Evolutionary conservation across 2,888 invertebrate genomes (phyloP), one percentile per base, ranked within the genome.

Genomic region (Cryptophagus acutangulus): DNA sequence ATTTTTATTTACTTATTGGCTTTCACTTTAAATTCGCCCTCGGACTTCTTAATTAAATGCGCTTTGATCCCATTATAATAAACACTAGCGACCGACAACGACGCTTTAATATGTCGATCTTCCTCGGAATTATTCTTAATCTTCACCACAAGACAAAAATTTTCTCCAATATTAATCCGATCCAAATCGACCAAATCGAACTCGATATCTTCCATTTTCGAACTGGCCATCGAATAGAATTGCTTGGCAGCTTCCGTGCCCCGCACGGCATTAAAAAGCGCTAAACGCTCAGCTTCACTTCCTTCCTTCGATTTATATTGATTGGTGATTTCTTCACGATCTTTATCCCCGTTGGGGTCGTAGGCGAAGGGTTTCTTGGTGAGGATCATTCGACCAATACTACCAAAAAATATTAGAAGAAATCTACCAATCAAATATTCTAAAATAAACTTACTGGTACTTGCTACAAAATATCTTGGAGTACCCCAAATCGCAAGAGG

Each of bases 1-100:
- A n/a, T n/a, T n/a, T n/a, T n/a, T 28, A 44, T 74, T 74, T 66
- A 84, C 84, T 74, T 58, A 28, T 76, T 70, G 4, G 85, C 78
- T 43, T 76, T 73, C 2, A 87, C 71, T 24, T 69, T 71, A 51
- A 85, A 77, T 43, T 78, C 76, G 3, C 81, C 82, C 38, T 81
- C 77, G 0, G 79, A 76, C 56, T 78, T 81, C 63, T 84, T 86
- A 12, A 88, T 75, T n/a, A 76, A 59, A 12, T 80, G 73, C 0
- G 82, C 82, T 59, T 77, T 78, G 6, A 86, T 79, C 3, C 88
- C 89, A 15, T 82, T 88, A 69, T 88, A 87, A 64, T 78, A 87
- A 25, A 86, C 79, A 52, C 84, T 84, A 30, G 75, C 78, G 1
- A 82, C 78, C 3, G 79, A 76, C 17, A 88, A 58, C 1, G 79